phyloP scores from a whole-genome alignment of 2,113 vertebrate species.

The Capreolus pygargus region DNA sequence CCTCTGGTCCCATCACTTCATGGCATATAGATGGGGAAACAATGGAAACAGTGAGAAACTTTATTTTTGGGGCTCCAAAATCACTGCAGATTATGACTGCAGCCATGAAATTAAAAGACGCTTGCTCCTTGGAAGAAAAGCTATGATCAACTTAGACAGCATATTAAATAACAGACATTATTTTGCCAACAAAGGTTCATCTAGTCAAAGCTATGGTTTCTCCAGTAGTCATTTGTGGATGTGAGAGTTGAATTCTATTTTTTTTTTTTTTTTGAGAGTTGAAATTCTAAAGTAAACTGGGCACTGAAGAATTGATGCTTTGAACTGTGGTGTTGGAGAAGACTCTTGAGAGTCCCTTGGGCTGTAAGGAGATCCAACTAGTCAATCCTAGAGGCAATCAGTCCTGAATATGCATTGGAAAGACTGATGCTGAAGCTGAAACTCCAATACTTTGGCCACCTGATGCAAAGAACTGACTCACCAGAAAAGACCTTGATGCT shows the following conservation, averaged over 20 bases:
- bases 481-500: not conserved
- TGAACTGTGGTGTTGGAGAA: not conserved
- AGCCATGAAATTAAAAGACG: not conserved
- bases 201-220: not conserved
- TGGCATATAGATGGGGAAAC: not conserved
- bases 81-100: not conserved
- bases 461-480: not conserved
- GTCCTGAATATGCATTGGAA: not conserved
- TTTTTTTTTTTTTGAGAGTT: no score
- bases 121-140: not conserved
- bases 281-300: not conserved
- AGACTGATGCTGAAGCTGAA: not conserved
- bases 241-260: not conserved
- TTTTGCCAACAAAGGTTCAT: not conserved
- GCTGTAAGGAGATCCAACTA: not conserved
- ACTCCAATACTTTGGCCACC: not conserved
- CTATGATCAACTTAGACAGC: not conserved
- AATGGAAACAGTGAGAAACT: not conserved
- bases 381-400: not conserved
- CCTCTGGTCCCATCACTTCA: not conserved
- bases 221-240: not conserved
- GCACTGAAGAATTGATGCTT: not conserved
- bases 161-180: not conserved
- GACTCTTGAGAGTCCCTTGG: not conserved
- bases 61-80: not conserved